These are phyloP conservation scores for Pseudomyrmex cubaensis DNA, from an alignment of 1,140 invertebrate species.

Conservation along the genomic window DNA sequence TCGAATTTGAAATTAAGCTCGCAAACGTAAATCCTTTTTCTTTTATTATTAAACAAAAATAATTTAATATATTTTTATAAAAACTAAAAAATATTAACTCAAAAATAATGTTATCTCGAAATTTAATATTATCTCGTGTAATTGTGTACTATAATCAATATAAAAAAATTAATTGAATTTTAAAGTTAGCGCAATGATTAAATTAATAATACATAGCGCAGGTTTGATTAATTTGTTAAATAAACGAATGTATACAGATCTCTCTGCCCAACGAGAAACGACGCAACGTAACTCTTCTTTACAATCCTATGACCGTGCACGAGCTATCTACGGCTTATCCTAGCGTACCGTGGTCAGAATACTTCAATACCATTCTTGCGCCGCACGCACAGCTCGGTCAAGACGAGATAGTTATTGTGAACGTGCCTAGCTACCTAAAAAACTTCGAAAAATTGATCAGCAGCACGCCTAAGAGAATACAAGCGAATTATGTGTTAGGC, in stretches of 20 bases:
- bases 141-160: too few relatives aligned
- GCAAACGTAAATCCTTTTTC: slow-evolving; percentile 91
- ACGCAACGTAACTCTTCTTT: slow-evolving; percentile 95
- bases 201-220: not conserved
- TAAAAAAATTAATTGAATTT: too few relatives aligned
- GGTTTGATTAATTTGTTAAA: slow-evolving; percentile 67
- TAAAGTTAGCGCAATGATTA: not conserved
- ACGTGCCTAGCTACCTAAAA: slow-evolving; percentile 91
- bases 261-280: slow-evolving; percentile 95
- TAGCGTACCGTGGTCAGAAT: slow-evolving; percentile 92
- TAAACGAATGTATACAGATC: slow-evolving; percentile 87
- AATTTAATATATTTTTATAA: not conserved
- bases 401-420: slow-evolving; percentile 92
- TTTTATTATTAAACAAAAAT: not conserved
- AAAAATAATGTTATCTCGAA: too few relatives aligned
- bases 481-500: slow-evolving; percentile 90
- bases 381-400: slow-evolving; percentile 86
- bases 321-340: slow-evolving; percentile 91
- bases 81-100: too few relatives aligned
- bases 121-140: too few relatives aligned
- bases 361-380: slow-evolving; percentile 91
- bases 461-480: slow-evolving; percentile 87
- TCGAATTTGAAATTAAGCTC: slow-evolving; percentile 96
- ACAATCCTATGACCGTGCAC: slow-evolving; percentile 94
- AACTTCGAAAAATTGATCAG: slow-evolving; percentile 88